Percentiles rank a stretch among this genome's conserved stretches.
Conservation (phyloP, 2,888 invertebrate species). For the Tetropium fuscum region DNA sequence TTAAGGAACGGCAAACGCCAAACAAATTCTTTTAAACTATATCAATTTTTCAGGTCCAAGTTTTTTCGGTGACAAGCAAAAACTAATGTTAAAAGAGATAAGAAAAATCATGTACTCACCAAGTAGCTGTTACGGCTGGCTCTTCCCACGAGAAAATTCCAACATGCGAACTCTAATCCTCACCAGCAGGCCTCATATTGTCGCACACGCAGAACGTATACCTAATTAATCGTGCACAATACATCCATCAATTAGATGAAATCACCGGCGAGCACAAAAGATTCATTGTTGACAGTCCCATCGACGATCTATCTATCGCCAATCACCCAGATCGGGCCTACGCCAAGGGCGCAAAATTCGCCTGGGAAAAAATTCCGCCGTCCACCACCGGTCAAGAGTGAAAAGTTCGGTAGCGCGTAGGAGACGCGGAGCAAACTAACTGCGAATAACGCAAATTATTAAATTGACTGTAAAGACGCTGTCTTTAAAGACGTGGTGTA, state of each 20-base stretch:
- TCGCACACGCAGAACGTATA: constrained; percentile 25
- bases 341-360: not conserved
- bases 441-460: constrained; percentile 62
- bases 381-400: constrained; percentile 12
- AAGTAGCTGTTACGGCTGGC: not conserved
- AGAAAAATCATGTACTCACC: constrained; percentile 11
- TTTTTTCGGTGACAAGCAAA: not conserved
- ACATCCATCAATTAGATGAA: constrained; percentile 42
- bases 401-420: constrained; percentile 31
- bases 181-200: constrained; percentile 33
- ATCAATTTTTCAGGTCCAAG: not conserved
- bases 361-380: not conserved
- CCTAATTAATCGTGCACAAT: constrained; percentile 37
- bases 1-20: too few species aligned
- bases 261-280: constrained; percentile 33
- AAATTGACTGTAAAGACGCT: constrained; percentile 60
- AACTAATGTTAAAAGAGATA: not conserved
- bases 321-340: not conserved
- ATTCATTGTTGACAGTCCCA: constrained; percentile 20
- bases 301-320: constrained; percentile 24
- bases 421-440: constrained; percentile 35
- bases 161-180: constrained; percentile 35
- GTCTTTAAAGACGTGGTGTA: constrained; percentile 44
- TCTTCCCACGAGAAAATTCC: constrained; percentile 21
- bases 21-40: too few species aligned